Evolutionary conservation across 2,888 invertebrate species (phyloP).

Genomic region (Lasioglossum vierecki): DNA sequence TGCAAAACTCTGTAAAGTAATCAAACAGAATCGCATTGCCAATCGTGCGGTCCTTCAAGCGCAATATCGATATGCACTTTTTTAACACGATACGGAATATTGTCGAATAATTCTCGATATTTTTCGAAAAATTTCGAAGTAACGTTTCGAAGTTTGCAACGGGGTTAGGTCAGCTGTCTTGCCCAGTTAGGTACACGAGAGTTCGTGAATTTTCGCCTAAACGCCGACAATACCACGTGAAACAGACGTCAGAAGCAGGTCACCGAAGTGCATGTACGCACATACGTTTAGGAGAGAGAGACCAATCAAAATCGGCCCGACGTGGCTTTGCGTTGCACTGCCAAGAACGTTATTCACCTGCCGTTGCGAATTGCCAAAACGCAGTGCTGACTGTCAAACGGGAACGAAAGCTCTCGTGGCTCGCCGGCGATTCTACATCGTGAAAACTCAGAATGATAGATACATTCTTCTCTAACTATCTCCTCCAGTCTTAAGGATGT

Average conservation of each 20-base stretch:
- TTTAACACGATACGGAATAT: neutral
- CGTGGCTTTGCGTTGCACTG: slow-evolving; percentile 54
- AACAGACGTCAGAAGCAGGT: slow-evolving; percentile 66
- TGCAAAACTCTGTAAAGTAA: too few relatives aligned
- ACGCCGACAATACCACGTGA: slow-evolving; percentile 56
- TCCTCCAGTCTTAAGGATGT: neutral
- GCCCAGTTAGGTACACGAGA: neutral
- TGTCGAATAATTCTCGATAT: neutral
- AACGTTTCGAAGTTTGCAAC: neutral
- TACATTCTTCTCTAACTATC: neutral
- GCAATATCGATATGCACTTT: neutral
- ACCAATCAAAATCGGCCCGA: slow-evolving; percentile 64
- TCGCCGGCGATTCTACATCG: slow-evolving; percentile 3
- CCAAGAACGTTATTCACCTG: slow-evolving; percentile 64
- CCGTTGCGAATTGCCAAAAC: slow-evolving; percentile 61
- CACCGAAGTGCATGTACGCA: slow-evolving; percentile 45
- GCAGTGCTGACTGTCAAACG: slow-evolving; percentile 37
- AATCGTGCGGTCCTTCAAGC: neutral
- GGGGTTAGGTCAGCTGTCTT: neutral
- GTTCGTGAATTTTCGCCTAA: slow-evolving; percentile 53
- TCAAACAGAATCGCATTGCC: neutral
- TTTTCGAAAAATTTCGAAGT: neutral
- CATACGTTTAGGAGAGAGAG: slow-evolving; percentile 55
- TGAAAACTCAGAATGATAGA: neutral
- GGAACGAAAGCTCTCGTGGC: neutral